These are phyloP conservation scores for Euzophera pinguis DNA, from an alignment of 2,888 invertebrate species.

Conservation along the genomic window DNA sequence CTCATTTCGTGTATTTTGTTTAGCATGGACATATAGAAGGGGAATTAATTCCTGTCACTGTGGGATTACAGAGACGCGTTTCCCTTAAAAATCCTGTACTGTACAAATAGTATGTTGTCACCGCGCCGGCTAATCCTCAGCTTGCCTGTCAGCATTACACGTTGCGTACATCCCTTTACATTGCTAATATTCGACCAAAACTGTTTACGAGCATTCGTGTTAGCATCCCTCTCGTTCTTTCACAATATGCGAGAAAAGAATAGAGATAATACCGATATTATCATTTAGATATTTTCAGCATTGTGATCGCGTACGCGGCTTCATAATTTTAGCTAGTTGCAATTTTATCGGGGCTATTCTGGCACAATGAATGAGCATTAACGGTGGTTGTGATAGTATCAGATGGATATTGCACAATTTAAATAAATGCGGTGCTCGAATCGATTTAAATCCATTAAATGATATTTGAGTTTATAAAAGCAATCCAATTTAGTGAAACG, in stretches of 20 bases:
- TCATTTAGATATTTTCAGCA: not conserved
- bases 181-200: conserved; percentile 10
- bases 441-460: conserved; percentile 6
- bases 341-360: conserved; percentile 1
- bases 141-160: conserved; percentile 38
- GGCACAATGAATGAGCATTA: conserved; percentile 6
- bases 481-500: not conserved
- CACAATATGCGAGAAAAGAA: conserved; percentile 14
- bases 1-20: not conserved
- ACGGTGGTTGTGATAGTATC: conserved; percentile 4
- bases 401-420: conserved; percentile 1
- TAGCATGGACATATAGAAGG: conserved; percentile 2
- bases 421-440: conserved; percentile 2
- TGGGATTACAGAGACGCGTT: conserved; percentile 5
- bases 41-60: conserved; percentile 2
- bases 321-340: conserved; percentile 6
- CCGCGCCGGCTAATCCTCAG: conserved; percentile 38
- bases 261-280: conserved; percentile 5
- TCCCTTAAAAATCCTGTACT: conserved; percentile 18
- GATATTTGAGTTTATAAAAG: not conserved
- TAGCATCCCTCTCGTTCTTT: conserved; percentile 5
- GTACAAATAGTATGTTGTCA: conserved; percentile 42
- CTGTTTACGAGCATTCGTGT: not conserved
- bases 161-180: conserved; percentile 23
- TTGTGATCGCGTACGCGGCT: too few relatives aligned